A percentile compares a stretch with the other conserved stretches of the same genome.
phyloP scores from a whole-genome alignment of 2,888 invertebrate species.

The Mycogona germanica region DNA sequence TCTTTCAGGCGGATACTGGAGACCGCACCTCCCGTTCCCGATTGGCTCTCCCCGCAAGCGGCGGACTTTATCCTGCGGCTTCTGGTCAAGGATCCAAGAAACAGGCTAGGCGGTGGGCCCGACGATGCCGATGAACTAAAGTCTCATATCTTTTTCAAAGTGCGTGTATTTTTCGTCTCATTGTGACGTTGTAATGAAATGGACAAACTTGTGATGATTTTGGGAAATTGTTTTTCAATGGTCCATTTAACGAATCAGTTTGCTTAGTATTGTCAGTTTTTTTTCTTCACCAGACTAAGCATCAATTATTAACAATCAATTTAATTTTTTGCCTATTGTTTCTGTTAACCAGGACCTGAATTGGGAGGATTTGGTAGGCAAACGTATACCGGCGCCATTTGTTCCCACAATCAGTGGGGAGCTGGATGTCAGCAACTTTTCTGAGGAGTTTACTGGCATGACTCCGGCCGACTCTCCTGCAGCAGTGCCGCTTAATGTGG shows the following conservation, averaged over 20 bases:
- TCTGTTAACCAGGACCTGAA: slow-evolving; percentile 45
- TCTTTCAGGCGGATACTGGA: slow-evolving; percentile 60
- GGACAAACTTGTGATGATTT: too few species aligned
- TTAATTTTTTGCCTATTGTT: slow-evolving; percentile 1
- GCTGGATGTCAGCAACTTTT: slow-evolving; percentile 90
- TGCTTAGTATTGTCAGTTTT: neutral
- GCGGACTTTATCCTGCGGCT: slow-evolving; percentile 69
- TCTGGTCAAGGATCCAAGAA: slow-evolving; percentile 78
- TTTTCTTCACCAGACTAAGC: slow-evolving; percentile 3
- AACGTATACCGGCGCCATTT: slow-evolving; percentile 75
- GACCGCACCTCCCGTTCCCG: slow-evolving; percentile 80
- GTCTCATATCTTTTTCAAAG: slow-evolving; percentile 75
- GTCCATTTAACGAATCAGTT: slow-evolving; percentile 4
- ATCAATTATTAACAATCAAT: neutral
- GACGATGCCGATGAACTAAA: slow-evolving; percentile 80
- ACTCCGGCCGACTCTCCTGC: slow-evolving; percentile 84
- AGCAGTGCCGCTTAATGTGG: slow-evolving; percentile 67
- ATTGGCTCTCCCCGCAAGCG: slow-evolving; percentile 56
- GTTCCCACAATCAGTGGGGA: slow-evolving; percentile 72
- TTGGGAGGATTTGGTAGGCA: slow-evolving; percentile 68
- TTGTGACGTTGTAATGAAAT: too few species aligned
- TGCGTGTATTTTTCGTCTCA: slow-evolving; percentile 29
- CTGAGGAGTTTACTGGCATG: slow-evolving; percentile 91
- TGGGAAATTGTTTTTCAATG: too few species aligned
- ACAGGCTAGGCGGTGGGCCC: slow-evolving; percentile 73